Evolutionary conservation across 2,113 vertebrate species (phyloP).

Genomic region (Prunella fulvescens): DNA sequence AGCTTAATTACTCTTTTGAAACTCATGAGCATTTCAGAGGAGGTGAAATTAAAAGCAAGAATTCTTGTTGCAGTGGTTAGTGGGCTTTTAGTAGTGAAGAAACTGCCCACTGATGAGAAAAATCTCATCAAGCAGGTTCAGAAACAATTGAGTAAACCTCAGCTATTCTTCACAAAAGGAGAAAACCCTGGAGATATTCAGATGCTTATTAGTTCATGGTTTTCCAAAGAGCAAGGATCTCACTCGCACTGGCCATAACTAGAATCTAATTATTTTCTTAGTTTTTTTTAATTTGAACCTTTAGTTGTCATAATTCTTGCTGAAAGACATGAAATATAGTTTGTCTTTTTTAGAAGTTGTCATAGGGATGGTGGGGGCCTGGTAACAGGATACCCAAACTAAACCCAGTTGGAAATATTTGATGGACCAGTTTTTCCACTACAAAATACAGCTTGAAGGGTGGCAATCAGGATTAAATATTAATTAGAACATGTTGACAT

Average conservation of each 20-base stretch:
- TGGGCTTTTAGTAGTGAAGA: background rate
- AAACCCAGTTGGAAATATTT: background rate
- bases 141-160: background rate
- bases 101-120: background rate
- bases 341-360: background rate
- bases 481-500: background rate
- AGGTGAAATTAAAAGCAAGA: background rate
- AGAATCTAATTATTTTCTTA: background rate
- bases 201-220: background rate
- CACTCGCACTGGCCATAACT: background rate
- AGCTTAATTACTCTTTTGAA: background rate
- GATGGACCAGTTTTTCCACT: background rate
- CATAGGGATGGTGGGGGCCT: background rate
- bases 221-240: background rate
- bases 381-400: background rate
- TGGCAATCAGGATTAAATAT: background rate
- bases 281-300: background rate
- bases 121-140: background rate
- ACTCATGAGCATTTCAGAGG: background rate
- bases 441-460: background rate
- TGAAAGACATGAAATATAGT: background rate
- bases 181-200: background rate
- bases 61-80: background rate
- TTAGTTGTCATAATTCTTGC: background rate
- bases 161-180: background rate